Evolutionary conservation across 2,888 invertebrate species (phyloP).

Genomic region (Craniophora ligustri): DNA sequence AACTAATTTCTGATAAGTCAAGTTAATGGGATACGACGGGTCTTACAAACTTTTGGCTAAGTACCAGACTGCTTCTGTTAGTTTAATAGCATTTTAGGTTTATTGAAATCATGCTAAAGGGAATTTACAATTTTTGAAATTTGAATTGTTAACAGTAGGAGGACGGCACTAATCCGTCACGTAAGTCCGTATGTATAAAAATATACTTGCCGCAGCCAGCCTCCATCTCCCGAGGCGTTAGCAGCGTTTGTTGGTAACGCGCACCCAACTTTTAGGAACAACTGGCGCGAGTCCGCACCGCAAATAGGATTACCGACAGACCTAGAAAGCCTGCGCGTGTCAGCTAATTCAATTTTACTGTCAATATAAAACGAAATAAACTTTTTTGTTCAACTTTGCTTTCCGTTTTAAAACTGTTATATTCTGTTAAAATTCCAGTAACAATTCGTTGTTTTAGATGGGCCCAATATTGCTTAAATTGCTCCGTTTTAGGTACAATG

Average conservation of each 20-base stretch:
- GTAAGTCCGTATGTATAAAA: constrained; percentile 41
- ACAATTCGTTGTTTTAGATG: constrained; percentile 29
- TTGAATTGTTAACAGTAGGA: too few relatives aligned
- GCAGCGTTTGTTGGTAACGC: constrained; percentile 67
- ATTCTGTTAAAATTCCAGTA: constrained; percentile 48
- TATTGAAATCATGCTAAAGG: too few relatives aligned
- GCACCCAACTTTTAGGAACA: constrained; percentile 75
- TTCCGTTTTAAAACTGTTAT: constrained; percentile 48
- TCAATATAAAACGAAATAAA: constrained; percentile 68
- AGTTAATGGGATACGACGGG: constrained; percentile 17
- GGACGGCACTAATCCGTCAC: constrained; percentile 22
- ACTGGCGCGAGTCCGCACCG: constrained; percentile 73
- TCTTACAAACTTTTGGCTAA: constrained; percentile 14
- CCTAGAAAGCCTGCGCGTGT: constrained; percentile 74
- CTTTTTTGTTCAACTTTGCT: constrained; percentile 55
- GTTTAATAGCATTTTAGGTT: too few relatives aligned
- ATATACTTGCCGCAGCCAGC: constrained; percentile 54
- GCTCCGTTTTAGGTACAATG: constrained; percentile 45
- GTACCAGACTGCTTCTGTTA: neutral
- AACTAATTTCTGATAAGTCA: constrained; percentile 50
- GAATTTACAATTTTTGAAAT: too few relatives aligned
- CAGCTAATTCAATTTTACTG: constrained; percentile 79
- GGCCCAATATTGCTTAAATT: constrained; percentile 38
- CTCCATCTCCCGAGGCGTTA: constrained; percentile 65
- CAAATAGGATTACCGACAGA: constrained; percentile 83